Evolutionary conservation across 2,797 vertebrate species (phyloP).

Genomic region (Pagetopsis macropterus): DNA sequence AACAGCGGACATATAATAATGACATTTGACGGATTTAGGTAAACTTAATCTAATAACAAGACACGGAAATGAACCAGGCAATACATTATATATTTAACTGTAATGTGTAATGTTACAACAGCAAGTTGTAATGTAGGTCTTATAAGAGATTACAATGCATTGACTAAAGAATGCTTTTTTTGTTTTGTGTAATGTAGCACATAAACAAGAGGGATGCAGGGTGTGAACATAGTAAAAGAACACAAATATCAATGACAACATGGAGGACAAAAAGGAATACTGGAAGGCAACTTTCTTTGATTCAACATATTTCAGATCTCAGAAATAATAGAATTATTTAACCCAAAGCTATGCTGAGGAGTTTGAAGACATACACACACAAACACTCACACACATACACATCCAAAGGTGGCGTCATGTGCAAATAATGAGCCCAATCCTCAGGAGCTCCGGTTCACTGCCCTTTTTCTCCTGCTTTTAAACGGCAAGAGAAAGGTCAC

Average conservation of each 20-base stretch:
- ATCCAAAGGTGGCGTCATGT: no score
- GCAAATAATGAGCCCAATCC: neutral
- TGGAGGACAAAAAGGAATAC: neutral
- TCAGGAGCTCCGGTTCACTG: conserved; percentile 5
- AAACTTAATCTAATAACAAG: neutral
- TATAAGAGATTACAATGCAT: neutral
- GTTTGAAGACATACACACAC: conserved; percentile 2
- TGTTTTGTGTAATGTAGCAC: no score
- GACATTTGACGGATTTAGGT: neutral
- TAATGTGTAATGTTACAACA: neutral
- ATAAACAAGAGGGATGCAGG: neutral
- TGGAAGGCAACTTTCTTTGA: conserved; percentile 6
- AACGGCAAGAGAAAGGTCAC: conserved; percentile 7
- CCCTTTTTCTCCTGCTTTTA: neutral
- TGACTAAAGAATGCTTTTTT: no score
- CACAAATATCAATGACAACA: neutral
- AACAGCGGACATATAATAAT: neutral
- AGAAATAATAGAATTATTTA: conserved; percentile 9
- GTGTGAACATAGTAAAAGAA: neutral
- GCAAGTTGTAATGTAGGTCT: neutral
- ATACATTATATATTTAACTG: neutral
- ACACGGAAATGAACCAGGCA: neutral
- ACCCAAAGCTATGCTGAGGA: neutral
- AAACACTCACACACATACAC: neutral
- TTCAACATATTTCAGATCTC: conserved; percentile 30